Conservation (phyloP, 2,888 invertebrate species). For the Dasysyrphus albostriatus region DNA sequence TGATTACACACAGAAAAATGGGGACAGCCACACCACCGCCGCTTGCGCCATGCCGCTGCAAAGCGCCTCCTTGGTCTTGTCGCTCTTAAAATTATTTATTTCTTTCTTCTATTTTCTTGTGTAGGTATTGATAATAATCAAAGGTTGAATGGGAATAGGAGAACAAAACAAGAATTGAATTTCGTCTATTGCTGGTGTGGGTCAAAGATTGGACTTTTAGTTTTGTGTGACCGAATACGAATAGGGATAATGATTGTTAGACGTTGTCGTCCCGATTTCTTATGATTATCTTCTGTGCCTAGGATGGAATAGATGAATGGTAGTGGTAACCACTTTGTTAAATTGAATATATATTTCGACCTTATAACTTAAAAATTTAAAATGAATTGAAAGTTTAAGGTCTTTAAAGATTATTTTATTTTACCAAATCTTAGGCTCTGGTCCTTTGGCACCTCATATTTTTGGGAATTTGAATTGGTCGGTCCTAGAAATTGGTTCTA, state of each 20-base stretch:
- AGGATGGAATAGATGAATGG: not conserved
- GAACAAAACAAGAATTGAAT: conserved; percentile 66
- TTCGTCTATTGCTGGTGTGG: conserved; percentile 13
- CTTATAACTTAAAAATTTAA: too few relatives aligned
- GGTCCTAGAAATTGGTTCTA: too few relatives aligned
- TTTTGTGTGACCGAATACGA: conserved; percentile 42
- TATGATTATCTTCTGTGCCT: conserved; percentile 57
- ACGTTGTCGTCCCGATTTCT: conserved; percentile 51
- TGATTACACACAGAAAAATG: conserved; percentile 57
- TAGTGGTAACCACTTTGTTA: not conserved
- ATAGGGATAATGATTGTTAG: conserved; percentile 68
- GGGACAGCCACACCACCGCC: conserved; percentile 7
- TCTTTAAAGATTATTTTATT: too few relatives aligned
- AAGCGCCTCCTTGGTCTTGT: conserved; percentile 50
- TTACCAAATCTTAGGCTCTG: too few relatives aligned
- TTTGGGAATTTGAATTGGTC: too few relatives aligned
- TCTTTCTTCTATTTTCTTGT: conserved; percentile 31
- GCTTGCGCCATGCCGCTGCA: not conserved
- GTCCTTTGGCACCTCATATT: too few relatives aligned
- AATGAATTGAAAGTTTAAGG: too few relatives aligned
- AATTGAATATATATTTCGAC: too few relatives aligned
- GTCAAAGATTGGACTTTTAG: conserved; percentile 14
- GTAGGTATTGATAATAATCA: conserved; percentile 51
- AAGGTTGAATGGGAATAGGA: conserved; percentile 56
- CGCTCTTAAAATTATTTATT: conserved; percentile 46